phyloP scores from a whole-genome alignment of 1,140 invertebrate genomes.

The Atta cephalotes region DNA sequence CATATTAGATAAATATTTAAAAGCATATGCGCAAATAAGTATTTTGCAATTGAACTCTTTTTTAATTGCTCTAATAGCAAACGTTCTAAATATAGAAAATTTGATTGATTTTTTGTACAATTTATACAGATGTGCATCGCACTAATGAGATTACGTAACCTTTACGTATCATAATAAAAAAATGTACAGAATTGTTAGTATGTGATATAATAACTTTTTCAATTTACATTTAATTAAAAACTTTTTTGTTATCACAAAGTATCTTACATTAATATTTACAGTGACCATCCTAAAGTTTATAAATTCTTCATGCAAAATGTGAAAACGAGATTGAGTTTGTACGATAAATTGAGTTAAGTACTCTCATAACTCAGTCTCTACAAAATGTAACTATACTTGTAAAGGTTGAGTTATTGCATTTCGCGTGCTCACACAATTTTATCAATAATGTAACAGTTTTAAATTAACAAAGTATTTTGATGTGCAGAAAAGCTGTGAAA shows the following conservation, averaged over 20 bases:
- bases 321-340: conserved; percentile 13
- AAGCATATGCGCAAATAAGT: neutral
- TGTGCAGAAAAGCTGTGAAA: conserved; percentile 64
- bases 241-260: conserved; percentile 19
- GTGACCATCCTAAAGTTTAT: neutral
- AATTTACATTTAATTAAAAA: neutral
- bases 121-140: neutral
- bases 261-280: neutral
- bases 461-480: conserved; percentile 19
- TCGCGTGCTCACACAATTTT: neutral
- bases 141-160: neutral
- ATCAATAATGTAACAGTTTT: conserved; percentile 8
- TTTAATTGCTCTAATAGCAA: conserved; percentile 19
- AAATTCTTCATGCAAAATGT: neutral
- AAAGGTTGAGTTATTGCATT: conserved; percentile 22
- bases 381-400: conserved; percentile 26
- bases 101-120: neutral
- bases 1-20: neutral
- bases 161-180: neutral
- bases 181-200: neutral
- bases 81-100: conserved; percentile 10
- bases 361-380: conserved; percentile 21
- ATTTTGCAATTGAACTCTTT: neutral
- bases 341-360: conserved; percentile 5
- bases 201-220: neutral